Evolutionary conservation across 2,797 vertebrate species (phyloP), one percentile per base, ranked within the genome.

Genomic region (Manis pentadactyla): DNA sequence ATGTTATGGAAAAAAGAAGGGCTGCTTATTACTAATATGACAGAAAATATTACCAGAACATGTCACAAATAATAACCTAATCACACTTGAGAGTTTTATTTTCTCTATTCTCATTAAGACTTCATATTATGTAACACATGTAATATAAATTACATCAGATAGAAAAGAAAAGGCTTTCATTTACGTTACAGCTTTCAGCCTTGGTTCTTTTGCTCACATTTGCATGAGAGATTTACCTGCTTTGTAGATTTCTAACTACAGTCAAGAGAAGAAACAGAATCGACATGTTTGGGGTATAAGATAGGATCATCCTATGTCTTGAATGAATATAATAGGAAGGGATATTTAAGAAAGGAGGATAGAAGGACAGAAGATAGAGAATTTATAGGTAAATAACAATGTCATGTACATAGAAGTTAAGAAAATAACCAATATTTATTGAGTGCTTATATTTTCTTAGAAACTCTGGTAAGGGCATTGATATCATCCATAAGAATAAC

Each of bases 401-500:
- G 37, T 8, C 64, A 39, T 23, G 21, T 27, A 75, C 17, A 37
- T 13, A 42, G 34, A 90, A 73, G 29, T 55, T 61, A 92, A 90
- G 51, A 93, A 78, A 85, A 79, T 64, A 77, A 90, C 53, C 21
- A 57, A 49, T 69, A 74, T 74, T 87, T 87, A 92, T 15, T 34
- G 29, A 90, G 25, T 79, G 11, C 4, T 93, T 94, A 34, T 12
- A 63, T 59, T 86, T 51, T 19, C 66, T 71, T 79, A 19, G 53
- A 51, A 31, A 51, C 21, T 55, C 13, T 7, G 0, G 23, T 55
- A 85, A 78, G 19, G 27, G 29, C 8, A 77, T 63, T 66, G 39
- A 15, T 39, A 91, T 75, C 2, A 77, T 14, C 12, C 27, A 2
- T 57, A 68, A 57, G 12, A 79, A 86, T 73, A 83, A 93, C 49